Percentiles rank a stretch among this genome's conserved stretches.
These are phyloP conservation scores for Cyphomyrus plagiostoma DNA, from an alignment of 2,113 vertebrate genomes.

Conservation along the genomic window DNA sequence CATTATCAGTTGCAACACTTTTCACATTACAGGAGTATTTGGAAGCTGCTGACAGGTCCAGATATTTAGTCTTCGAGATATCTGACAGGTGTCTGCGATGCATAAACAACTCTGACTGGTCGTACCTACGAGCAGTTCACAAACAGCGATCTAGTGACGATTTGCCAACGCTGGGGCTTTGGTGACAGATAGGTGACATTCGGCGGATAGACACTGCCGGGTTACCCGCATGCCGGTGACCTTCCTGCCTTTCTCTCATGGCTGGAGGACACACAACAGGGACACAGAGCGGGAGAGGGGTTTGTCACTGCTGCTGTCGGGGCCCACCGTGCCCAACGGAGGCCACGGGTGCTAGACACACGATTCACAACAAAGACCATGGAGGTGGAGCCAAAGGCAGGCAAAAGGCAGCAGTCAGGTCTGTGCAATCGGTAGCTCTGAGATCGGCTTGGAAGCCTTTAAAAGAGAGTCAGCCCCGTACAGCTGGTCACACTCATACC, in stretches of 20 bases:
- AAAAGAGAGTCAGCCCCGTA: not conserved
- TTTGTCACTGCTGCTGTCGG: not conserved
- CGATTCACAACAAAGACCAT: not conserved
- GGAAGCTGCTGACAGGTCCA: not conserved
- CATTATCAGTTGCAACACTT: not conserved
- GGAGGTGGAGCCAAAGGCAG: not conserved
- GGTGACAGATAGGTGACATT: not conserved
- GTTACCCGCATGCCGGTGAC: not conserved
- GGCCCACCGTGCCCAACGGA: not conserved
- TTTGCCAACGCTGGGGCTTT: not conserved
- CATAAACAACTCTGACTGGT: not conserved
- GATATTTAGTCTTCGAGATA: not conserved
- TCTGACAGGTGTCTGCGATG: not conserved
- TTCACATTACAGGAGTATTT: not conserved
- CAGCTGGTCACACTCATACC: not conserved
- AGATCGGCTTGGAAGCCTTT: not conserved
- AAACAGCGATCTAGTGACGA: not conserved
- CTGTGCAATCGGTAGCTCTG: not conserved
- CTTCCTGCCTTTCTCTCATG: not conserved
- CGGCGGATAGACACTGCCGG: not conserved
- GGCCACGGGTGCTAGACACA: not conserved
- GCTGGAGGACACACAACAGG: not conserved
- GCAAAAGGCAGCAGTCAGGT: not conserved
- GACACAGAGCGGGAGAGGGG: not conserved
- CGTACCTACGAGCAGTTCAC: not conserved